phyloP scores from a whole-genome alignment of 2,888 invertebrate species.

The Aproaerema taeniolella region DNA sequence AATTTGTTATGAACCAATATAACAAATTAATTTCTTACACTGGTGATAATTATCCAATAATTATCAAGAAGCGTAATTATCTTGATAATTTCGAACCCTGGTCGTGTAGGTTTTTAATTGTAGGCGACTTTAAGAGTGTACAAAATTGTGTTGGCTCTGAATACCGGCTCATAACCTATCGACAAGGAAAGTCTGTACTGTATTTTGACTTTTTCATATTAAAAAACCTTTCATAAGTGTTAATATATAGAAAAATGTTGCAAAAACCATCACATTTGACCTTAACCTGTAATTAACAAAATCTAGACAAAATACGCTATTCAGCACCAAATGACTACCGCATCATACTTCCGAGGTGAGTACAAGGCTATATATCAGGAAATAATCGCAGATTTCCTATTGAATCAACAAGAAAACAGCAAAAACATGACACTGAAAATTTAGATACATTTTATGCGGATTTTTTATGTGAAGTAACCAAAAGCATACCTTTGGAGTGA shows the following conservation, averaged over 20 bases:
- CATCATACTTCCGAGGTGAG: constrained; percentile 7
- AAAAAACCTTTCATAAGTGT: background rate
- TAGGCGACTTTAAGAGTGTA: too few relatives aligned
- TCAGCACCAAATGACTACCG: background rate
- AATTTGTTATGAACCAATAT: too few relatives aligned
- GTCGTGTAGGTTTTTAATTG: too few relatives aligned
- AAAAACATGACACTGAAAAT: background rate
- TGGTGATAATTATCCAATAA: too few relatives aligned
- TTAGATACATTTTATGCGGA: background rate
- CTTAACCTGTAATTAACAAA: background rate
- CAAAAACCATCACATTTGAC: background rate
- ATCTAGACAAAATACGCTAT: background rate
- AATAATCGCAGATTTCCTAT: background rate
- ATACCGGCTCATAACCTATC: too few relatives aligned
- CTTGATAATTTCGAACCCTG: too few relatives aligned
- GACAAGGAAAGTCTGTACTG: too few relatives aligned
- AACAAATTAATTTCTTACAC: too few relatives aligned
- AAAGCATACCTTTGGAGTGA: constrained; percentile 47
- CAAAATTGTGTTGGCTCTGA: too few relatives aligned
- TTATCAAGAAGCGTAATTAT: too few relatives aligned
- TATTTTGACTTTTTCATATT: too few relatives aligned
- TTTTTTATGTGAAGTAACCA: constrained; percentile 7
- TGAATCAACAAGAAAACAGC: background rate
- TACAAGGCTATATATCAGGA: background rate
- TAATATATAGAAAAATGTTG: background rate